Base-by-base conservation (phyloP, 2,888 invertebrate species). In the Strigamia crassipes region DNA sequence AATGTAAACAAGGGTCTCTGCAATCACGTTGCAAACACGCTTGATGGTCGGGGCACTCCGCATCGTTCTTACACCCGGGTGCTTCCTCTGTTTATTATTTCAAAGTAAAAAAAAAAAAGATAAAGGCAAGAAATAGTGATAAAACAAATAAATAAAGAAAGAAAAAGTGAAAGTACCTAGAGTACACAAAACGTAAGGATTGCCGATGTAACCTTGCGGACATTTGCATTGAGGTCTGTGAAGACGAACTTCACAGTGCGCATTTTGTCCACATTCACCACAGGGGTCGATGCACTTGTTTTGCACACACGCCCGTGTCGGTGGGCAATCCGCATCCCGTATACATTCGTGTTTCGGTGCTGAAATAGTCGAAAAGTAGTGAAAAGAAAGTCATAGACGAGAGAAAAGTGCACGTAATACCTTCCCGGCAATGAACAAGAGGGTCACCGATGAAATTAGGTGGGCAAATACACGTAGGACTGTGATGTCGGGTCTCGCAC, bases 201-300 rank as follows among this genome's bases (percentile, higher is more conserved):
- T 83, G 83, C 96, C 96, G 89, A 94, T 94, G 86, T 91, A 96
- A 87, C 94, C 95, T 12, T 95, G 94, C 84, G 95, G 88, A 87
- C 96, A 96, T 91, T 96, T 96, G 87, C 96, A 96, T 56, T 92
- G 91, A 31, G 95, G 93, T 85, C 90, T 88, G 15, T 90, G 91
- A 85, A 93, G 93, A 31, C 91, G 87, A 87, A 92, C 92, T 85
- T 92, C 91, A 86, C 95, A 95, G 85, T 92, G 90, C 84, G 94
- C 91, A 86, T 94, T 93, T 0, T 92, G 91, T 73, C 92, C 93
- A 85, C 93, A 93, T 4, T 92, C 91, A 88, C 96, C 91, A 88
- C 96, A 96, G 38, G 96, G 96, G 89, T 94, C 95, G 87, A 93
- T 92, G 89, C 96, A 96, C 88, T 93, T 92, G 83, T 93, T 92